A percentile compares a stretch with the other conserved stretches of the same genome.
Conservation (phyloP, 2,113 vertebrate genomes). For the Odocoileus virginianus region DNA sequence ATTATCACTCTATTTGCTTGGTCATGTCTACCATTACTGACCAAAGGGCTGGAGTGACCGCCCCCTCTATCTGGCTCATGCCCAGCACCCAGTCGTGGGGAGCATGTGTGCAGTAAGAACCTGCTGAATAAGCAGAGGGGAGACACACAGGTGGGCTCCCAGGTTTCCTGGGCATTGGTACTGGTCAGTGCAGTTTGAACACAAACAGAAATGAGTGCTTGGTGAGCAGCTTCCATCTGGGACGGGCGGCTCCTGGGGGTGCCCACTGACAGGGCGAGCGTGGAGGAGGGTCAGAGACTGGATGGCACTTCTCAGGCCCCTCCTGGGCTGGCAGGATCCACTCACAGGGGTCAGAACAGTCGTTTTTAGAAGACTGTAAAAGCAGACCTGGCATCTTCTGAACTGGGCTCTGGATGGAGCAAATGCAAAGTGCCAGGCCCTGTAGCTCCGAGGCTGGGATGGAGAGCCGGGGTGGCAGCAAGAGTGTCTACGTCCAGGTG, state of each 20-base stretch:
- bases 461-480: background rate
- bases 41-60: background rate
- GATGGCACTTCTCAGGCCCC: background rate
- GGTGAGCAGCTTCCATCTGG: background rate
- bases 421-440: background rate
- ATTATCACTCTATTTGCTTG: fast-evolving
- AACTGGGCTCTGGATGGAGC: background rate
- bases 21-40: fast-evolving
- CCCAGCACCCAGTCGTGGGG: background rate
- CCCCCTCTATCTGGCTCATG: background rate
- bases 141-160: background rate
- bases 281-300: no score
- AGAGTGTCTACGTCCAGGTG: background rate
- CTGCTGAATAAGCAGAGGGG: background rate
- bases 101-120: background rate
- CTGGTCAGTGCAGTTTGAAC: background rate
- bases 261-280: fast-evolving
- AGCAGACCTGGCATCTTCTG: background rate
- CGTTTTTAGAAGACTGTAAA: background rate
- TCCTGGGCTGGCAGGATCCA: background rate
- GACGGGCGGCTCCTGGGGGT: background rate
- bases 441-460: fast-evolving
- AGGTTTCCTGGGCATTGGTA: background rate
- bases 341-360: no score
- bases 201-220: background rate